A percentile compares a stretch with the other conserved stretches of the same genome.
Evolutionary conservation across 2,797 vertebrate genomes (phyloP).

Genomic region (Pantherophis vulpinus): DNA sequence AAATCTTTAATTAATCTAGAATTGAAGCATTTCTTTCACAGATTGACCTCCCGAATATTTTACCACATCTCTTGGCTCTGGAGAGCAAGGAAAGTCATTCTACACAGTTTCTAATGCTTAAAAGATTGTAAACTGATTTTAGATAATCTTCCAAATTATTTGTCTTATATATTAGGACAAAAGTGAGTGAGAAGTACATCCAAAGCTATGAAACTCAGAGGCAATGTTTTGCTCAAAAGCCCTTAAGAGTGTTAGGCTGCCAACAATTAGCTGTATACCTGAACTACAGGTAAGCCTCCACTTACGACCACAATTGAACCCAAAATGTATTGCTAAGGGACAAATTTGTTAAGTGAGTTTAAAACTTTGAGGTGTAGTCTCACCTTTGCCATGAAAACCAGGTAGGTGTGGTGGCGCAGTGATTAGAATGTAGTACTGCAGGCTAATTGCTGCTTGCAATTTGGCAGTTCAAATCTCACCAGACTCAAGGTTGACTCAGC

Average conservation of each 20-base stretch:
- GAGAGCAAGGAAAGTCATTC: slow-evolving; percentile 76
- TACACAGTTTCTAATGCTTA: slow-evolving; percentile 75
- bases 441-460: too few relatives aligned
- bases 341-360: too few relatives aligned
- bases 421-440: too few relatives aligned
- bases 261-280: not conserved
- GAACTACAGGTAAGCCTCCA: not conserved
- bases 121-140: slow-evolving; percentile 77
- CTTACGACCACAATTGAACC: not conserved
- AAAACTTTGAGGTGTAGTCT: too few relatives aligned
- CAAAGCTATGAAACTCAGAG: slow-evolving; percentile 47
- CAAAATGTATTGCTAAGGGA: not conserved
- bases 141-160: slow-evolving; percentile 74
- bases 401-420: too few relatives aligned
- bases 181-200: slow-evolving; percentile 58
- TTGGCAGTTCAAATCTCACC: too few relatives aligned
- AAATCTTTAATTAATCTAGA: slow-evolving; percentile 86
- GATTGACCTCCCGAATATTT: slow-evolving; percentile 71
- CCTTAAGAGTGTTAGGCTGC: slow-evolving; percentile 26
- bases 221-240: slow-evolving; percentile 2
- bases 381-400: too few relatives aligned
- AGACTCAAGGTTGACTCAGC: too few relatives aligned
- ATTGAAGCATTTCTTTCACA: slow-evolving; percentile 72
- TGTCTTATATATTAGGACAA: slow-evolving; percentile 72
- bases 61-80: slow-evolving; percentile 70